These are phyloP conservation scores for Redunca redunca DNA, from an alignment of 2,113 vertebrate species.

Conservation along the genomic window DNA sequence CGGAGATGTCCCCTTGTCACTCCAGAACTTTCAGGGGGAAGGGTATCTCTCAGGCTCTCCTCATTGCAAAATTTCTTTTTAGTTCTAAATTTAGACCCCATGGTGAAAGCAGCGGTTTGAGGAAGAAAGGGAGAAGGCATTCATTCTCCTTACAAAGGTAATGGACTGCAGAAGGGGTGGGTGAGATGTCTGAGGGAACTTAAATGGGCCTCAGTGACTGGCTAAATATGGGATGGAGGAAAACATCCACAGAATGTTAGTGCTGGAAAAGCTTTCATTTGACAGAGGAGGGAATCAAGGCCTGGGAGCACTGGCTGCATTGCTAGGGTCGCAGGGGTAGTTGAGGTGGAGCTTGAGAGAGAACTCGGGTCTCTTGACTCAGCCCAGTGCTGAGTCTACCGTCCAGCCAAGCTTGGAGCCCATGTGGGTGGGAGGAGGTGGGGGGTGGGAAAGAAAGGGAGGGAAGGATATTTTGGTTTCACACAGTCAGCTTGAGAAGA, in stretches of 20 bases:
- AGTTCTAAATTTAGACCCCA: background rate
- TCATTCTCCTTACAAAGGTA: background rate
- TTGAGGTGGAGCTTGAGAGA: background rate
- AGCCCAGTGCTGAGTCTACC: background rate
- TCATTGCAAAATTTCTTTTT: background rate
- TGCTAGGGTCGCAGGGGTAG: background rate
- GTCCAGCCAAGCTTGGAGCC: background rate
- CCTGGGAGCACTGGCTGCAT: background rate
- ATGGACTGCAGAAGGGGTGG: background rate
- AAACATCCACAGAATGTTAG: background rate
- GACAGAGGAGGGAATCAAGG: background rate
- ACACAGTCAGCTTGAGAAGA: background rate
- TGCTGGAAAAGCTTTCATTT: background rate
- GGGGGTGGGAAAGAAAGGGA: background rate
- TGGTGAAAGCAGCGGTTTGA: background rate
- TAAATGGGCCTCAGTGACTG: background rate
- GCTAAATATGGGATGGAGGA: background rate
- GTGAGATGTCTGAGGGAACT: background rate
- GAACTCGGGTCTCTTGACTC: background rate
- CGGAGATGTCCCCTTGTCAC: background rate
- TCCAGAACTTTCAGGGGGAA: background rate
- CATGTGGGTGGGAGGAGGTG: background rate
- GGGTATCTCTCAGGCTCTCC: background rate
- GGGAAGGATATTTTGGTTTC: background rate
- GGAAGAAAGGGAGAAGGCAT: background rate